Base-by-base conservation (phyloP, 2,797 vertebrate genomes). In the Sebastolobus alascanus region DNA sequence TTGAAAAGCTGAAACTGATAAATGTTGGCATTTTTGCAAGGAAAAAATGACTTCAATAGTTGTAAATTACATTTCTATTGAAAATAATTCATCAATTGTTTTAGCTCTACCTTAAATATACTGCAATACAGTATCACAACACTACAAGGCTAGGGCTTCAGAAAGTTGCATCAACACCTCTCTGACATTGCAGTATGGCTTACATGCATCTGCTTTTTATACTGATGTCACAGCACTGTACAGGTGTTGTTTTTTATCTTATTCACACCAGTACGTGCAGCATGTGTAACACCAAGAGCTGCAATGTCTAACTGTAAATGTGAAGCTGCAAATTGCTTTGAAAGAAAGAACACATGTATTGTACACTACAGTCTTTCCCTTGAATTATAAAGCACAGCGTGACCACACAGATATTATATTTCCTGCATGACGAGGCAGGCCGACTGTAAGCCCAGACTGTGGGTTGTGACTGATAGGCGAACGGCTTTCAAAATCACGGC, bases 371-470 rank as follows among this genome's bases (percentile, higher is more conserved):
- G 68, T 37, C 69, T 65, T 72, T 9, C n/a, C 16, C 54, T 74
- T 61, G 70, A 80, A 78, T 68, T 68, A 73, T 14, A 75, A 76
- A 86, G 78, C 74, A 59, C 27, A 58, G 63, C 20, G 16, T 68
- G 81, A 73, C 73, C 70, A 75, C 77, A 75, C 27, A 87, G 80
- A 88, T 79, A 83, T 76, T 87, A 73, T 88, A 85, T 90, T 89
- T 87, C 75, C 35, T 88, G 86, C 86, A 75, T 89, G 85, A 84
- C 76, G 70, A 77, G 84, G 64, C 85, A 82, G 78, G 37, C 64
- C 46, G 74, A 60, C 83, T 74, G 68, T 61, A 20, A 52, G 59
- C 76, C 50, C 68, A 68, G 79, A 71, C 67, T 40, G 61, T 66
- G 73, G 75, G 40, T 54, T 83, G 63, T 58, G 80, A 84, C 60